Evolutionary conservation across 2,113 vertebrate species (phyloP), one percentile per base, ranked within the genome.

Genomic region (Mus spicilegus): DNA sequence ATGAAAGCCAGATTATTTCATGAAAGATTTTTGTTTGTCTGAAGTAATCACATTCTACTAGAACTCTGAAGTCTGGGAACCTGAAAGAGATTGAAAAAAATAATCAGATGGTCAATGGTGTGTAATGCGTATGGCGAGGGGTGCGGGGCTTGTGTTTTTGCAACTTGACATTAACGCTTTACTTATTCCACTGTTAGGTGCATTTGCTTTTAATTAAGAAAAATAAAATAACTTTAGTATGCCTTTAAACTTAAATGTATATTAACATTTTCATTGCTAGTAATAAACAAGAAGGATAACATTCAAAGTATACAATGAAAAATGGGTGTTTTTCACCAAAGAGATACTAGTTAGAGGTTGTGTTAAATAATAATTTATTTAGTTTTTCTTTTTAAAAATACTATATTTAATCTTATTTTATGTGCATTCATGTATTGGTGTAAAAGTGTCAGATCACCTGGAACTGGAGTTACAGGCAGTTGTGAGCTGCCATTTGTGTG

Each of bases 1-100:
- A 97, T 0, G 94, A 94, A 24, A 92, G 88, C 20, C 56, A 36
- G 33, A 89, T 96, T 77, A 97, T 97, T 92, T 95, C 70, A 93
- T 89, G 95, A 91, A 82, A 49, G 93, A 90, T 20, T 90, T 73
- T 82, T 22, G 65, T 89, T 91, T 81, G 49, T 92, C 72, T 94
- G 72, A 56, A 93, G 76, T 92, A 95, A 92, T 46, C 69, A 92
- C 49, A 51, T 39, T 42, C 33, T 46, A 58, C 72, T 65, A 95
- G 61, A 97, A 95, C 90, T 87, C 28, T 92, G 93, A 94, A 77
- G 56, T 70, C 81, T 91, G 51, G 49, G 42, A 95, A 95, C 81
- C 8, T 87, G 17, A 81, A 51, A 96, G 77, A 95, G 3, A 51
- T 91, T 92, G 87, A 67, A 96, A 97, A 90, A 76, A 90, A 76